Evolutionary conservation across 2,888 invertebrate genomes (phyloP).

Genomic region (Pemphredon lugubris): DNA sequence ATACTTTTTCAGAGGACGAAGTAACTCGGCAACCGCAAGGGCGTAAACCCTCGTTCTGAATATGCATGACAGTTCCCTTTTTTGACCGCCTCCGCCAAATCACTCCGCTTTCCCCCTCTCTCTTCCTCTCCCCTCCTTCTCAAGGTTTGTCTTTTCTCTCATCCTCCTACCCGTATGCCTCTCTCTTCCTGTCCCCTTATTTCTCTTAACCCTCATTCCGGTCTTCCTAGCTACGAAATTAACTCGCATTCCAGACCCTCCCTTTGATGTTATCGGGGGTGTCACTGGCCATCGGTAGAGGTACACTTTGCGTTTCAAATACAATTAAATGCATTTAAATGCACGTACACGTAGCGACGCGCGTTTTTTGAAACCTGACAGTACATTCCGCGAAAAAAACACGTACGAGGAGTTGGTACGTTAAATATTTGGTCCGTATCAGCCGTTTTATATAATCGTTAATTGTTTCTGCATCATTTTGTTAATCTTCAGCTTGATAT

Average conservation of each 20-base stretch:
- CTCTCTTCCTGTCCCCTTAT: conserved; percentile 2
- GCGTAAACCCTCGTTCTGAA: conserved; percentile 47
- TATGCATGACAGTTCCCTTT: conserved; percentile 53
- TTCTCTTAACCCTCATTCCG: conserved; percentile 32
- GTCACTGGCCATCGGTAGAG: conserved; percentile 23
- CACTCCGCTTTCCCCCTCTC: not conserved
- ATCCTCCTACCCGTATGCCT: not conserved
- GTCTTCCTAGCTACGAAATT: conserved; percentile 37
- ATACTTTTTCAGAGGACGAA: conserved; percentile 1
- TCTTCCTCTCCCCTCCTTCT: not conserved
- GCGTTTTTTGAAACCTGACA: too few relatives aligned
- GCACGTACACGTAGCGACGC: not conserved
- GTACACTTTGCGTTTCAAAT: too few relatives aligned
- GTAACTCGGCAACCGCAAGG: conserved; percentile 30
- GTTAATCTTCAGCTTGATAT: too few relatives aligned
- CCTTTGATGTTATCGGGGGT: conserved; percentile 57
- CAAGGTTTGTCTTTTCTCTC: not conserved
- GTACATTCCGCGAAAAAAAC: too few relatives aligned
- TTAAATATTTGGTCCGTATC: too few relatives aligned
- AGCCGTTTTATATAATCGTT: too few relatives aligned
- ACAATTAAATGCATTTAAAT: conserved; percentile 11
- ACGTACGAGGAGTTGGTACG: too few relatives aligned
- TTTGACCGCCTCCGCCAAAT: conserved; percentile 15
- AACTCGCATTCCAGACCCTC: conserved; percentile 43
- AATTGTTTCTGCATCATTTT: too few relatives aligned